Percentiles rank a stretch among this genome's conserved stretches.
phyloP scores from a whole-genome alignment of 2,113 vertebrate genomes.

The Fulica atra region DNA sequence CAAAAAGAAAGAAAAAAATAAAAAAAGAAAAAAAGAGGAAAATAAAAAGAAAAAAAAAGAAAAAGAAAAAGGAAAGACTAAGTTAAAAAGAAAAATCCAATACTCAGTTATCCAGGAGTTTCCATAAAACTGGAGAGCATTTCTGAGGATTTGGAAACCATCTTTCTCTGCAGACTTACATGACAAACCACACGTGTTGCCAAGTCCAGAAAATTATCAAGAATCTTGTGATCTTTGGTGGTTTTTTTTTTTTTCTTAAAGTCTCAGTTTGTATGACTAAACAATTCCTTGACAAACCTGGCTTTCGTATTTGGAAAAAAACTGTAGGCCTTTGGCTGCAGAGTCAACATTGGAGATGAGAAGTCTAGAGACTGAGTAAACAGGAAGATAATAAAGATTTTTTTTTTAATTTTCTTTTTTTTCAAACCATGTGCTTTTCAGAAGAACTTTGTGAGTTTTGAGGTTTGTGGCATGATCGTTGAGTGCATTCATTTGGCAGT shows the following conservation, averaged over 20 bases:
- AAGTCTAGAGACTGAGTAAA: constrained; percentile 27
- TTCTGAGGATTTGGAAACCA: constrained; percentile 3
- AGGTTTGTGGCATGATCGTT: neutral
- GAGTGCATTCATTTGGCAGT: neutral
- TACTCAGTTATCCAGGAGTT: neutral
- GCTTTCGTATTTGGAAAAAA: constrained; percentile 27
- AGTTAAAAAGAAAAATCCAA: neutral
- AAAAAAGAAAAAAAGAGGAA: neutral
- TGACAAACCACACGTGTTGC: constrained; percentile 11
- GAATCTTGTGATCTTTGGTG: constrained; percentile 34
- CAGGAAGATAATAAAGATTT: neutral
- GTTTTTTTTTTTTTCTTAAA: neutral
- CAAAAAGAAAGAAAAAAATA: neutral
- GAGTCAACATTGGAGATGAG: neutral
- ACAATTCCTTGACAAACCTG: constrained; percentile 3
- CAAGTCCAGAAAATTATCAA: constrained; percentile 23
- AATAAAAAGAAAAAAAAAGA: neutral
- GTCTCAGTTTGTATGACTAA: constrained; percentile 28
- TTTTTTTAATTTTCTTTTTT: neutral
- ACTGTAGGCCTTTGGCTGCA: constrained; percentile 4
- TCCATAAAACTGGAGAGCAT: neutral
- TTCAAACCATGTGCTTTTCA: neutral
- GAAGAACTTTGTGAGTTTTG: neutral
- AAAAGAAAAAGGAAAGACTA: too few relatives aligned
- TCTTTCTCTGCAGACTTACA: neutral